These are phyloP conservation scores for Paraplagusia blochii DNA, from an alignment of 2,113 vertebrate genomes.

Conservation along the genomic window DNA sequence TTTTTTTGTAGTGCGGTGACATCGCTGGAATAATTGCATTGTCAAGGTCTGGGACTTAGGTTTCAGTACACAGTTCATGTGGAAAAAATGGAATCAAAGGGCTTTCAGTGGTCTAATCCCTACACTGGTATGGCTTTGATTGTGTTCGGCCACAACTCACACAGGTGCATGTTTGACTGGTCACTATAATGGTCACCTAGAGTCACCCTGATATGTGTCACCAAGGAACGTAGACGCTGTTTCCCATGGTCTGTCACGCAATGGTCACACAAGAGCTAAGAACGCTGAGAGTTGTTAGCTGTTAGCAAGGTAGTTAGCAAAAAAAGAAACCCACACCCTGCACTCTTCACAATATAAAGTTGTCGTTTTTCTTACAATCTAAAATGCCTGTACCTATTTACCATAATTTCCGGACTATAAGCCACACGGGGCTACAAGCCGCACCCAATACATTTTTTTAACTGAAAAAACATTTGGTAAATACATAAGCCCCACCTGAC, in stretches of 20 bases:
- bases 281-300: too few species aligned
- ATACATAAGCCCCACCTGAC: too few species aligned
- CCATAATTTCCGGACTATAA: too few species aligned
- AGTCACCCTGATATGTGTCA: slow-evolving; percentile 19
- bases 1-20: slow-evolving; percentile 20
- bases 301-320: too few species aligned
- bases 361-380: too few species aligned
- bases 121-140: slow-evolving; percentile 57
- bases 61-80: slow-evolving; percentile 54
- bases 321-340: too few species aligned
- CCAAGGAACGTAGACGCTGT: slow-evolving; percentile 18
- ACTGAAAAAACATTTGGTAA: too few species aligned
- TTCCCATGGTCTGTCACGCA: slow-evolving; percentile 23
- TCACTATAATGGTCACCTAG: slow-evolving; percentile 35
- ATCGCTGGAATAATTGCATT: slow-evolving; percentile 45
- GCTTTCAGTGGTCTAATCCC: slow-evolving; percentile 48
- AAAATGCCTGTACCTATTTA: too few species aligned
- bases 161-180: slow-evolving; percentile 46
- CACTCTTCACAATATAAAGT: too few species aligned
- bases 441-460: too few species aligned
- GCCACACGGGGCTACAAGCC: too few species aligned
- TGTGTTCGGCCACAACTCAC: slow-evolving; percentile 43
- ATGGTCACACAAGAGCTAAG: too few species aligned
- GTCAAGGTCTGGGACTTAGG: slow-evolving; percentile 51
- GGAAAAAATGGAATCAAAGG: slow-evolving; percentile 60